phyloP scores from a whole-genome alignment of 2,888 invertebrate species.

The Pyrrhia umbra region DNA sequence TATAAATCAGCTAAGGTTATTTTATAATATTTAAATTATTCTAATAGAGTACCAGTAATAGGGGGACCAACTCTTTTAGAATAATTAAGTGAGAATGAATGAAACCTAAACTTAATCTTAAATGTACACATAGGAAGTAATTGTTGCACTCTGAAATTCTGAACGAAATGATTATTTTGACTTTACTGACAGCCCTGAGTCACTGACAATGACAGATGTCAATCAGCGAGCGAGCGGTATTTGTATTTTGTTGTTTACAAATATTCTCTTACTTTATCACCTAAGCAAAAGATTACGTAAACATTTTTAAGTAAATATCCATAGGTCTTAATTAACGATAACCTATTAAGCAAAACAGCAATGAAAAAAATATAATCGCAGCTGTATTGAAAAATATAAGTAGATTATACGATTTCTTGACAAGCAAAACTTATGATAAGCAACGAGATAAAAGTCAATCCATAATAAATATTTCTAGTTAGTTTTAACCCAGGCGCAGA shows the following conservation, averaged over 20 bases:
- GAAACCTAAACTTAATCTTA: no score
- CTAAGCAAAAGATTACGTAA: not conserved
- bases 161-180: slow-evolving; percentile 1
- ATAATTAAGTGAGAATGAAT: no score
- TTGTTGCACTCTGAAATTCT: not conserved
- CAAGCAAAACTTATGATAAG: slow-evolving; percentile 32
- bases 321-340: not conserved
- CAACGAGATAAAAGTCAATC: slow-evolving; percentile 32
- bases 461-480: slow-evolving; percentile 12
- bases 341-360: not conserved
- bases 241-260: slow-evolving; percentile 18
- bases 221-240: slow-evolving; percentile 8
- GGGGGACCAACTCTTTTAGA: no score
- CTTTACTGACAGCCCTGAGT: not conserved
- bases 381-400: slow-evolving; percentile 6
- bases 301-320: not conserved
- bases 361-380: not conserved
- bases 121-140: no score
- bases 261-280: not conserved
- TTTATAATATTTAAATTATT: no score
- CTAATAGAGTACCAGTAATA: no score
- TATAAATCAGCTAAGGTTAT: no score
- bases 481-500: slow-evolving; percentile 12
- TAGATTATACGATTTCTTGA: slow-evolving; percentile 8
- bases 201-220: slow-evolving; percentile 8